These are phyloP conservation scores for Nymphalis polychloros DNA, from an alignment of 2,888 invertebrate genomes.

Conservation along the genomic window DNA sequence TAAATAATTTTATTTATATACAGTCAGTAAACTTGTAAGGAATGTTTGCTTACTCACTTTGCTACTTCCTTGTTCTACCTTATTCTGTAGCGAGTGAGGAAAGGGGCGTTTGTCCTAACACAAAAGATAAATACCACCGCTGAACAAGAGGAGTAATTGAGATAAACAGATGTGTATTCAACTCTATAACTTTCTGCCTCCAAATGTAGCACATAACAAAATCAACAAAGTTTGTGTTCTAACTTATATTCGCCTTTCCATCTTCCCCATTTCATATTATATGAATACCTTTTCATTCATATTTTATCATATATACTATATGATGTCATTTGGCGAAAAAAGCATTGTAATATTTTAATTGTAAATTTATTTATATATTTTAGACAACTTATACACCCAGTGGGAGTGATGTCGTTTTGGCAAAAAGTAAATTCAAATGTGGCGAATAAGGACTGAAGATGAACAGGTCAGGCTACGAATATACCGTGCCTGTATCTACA, in stretches of 20 bases:
- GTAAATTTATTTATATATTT: slow-evolving; percentile 1
- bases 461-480: slow-evolving; percentile 80
- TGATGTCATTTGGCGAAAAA: slow-evolving; percentile 41
- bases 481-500: slow-evolving; percentile 75
- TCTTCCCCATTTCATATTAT: slow-evolving; percentile 38
- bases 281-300: slow-evolving; percentile 19
- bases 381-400: slow-evolving; percentile 23
- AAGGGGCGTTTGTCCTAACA: slow-evolving; percentile 62
- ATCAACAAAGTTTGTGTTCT: slow-evolving; percentile 63
- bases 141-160: slow-evolving; percentile 74
- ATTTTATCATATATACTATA: too few relatives aligned
- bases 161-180: slow-evolving; percentile 73
- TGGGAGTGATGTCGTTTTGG: slow-evolving; percentile 34
- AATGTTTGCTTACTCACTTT: slow-evolving; percentile 67
- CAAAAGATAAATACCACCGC: slow-evolving; percentile 73
- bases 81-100: slow-evolving; percentile 50
- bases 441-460: slow-evolving; percentile 74
- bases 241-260: slow-evolving; percentile 48
- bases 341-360: slow-evolving; percentile 57
- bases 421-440: slow-evolving; percentile 73
- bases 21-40: slow-evolving; percentile 47
- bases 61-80: slow-evolving; percentile 69
- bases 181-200: slow-evolving; percentile 66
- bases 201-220: slow-evolving; percentile 65
- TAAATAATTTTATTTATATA: slow-evolving; percentile 22